These are phyloP conservation scores for Emydocephalus ijimae DNA, from an alignment of 2,113 vertebrate species.

Conservation along the genomic window DNA sequence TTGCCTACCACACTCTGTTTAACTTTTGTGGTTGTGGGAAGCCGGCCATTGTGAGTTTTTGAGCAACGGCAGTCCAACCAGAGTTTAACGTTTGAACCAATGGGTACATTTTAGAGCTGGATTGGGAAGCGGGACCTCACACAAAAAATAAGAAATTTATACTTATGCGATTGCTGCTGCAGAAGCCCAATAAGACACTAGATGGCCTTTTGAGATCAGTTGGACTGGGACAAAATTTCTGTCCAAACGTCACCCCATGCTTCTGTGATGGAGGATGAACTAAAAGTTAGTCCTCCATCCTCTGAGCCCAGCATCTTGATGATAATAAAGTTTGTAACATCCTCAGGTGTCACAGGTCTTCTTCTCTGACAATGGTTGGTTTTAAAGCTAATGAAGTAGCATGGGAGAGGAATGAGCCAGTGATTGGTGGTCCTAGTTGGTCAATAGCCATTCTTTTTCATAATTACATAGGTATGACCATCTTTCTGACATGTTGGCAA, in stretches of 20 bases:
- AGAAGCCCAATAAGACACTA: neutral
- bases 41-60: neutral
- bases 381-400: neutral
- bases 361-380: neutral
- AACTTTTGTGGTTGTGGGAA: neutral
- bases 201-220: neutral
- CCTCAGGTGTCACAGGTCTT: neutral
- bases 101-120: too few relatives aligned
- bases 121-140: too few relatives aligned
- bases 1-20: neutral
- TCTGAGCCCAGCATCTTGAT: neutral
- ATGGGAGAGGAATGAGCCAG: neutral
- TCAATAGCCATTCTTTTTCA: neutral
- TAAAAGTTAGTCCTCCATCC: neutral
- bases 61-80: neutral
- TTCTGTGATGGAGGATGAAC: neutral
- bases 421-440: neutral
- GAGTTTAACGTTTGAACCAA: neutral
- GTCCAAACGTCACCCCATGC: neutral
- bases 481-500: slow-evolving; percentile 77
- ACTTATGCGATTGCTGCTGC: neutral
- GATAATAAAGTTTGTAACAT: neutral
- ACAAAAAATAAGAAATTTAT: neutral
- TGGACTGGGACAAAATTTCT: neutral
- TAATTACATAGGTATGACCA: slow-evolving; percentile 84